Evolutionary conservation across 1,140 invertebrate species (phyloP).

Genomic region (Centruroides vittatus): DNA sequence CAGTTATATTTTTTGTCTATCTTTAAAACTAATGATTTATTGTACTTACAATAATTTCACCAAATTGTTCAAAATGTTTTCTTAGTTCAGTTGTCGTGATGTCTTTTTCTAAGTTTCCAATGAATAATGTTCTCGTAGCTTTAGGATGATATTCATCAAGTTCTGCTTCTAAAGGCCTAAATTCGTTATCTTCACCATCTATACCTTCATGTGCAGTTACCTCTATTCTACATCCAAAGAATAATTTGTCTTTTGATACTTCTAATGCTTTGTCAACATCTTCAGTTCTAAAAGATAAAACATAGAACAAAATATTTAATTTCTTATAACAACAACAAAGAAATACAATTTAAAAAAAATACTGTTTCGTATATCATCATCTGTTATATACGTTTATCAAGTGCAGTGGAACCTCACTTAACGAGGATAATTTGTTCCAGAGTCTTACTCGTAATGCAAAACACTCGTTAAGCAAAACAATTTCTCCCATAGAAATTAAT

Average conservation of each 20-base stretch:
- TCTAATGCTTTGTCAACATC: conserved; percentile 91
- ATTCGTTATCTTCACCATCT: conserved; percentile 75
- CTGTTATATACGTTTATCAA: no score
- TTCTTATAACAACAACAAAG: no score
- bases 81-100: conserved; percentile 72
- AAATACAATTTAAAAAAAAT: no score
- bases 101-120: conserved; percentile 89
- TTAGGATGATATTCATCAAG: conserved; percentile 91
- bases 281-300: conserved; percentile 42
- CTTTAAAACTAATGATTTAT: no score
- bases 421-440: no score
- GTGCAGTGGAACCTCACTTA: no score
- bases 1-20: no score
- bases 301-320: no score
- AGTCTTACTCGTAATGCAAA: no score
- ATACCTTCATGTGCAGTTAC: conserved; percentile 73
- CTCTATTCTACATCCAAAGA: conserved; percentile 91
- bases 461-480: no score
- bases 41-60: conserved; percentile 74
- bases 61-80: conserved; percentile 84
- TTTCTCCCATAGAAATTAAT: no score
- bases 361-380: no score
- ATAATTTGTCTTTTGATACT: conserved; percentile 86
- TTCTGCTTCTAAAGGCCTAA: conserved; percentile 82
- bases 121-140: conserved; percentile 70